Evolutionary conservation across 2,888 invertebrate species (phyloP), one percentile per base, ranked within the genome.

Genomic region (Anaspis maculata): DNA sequence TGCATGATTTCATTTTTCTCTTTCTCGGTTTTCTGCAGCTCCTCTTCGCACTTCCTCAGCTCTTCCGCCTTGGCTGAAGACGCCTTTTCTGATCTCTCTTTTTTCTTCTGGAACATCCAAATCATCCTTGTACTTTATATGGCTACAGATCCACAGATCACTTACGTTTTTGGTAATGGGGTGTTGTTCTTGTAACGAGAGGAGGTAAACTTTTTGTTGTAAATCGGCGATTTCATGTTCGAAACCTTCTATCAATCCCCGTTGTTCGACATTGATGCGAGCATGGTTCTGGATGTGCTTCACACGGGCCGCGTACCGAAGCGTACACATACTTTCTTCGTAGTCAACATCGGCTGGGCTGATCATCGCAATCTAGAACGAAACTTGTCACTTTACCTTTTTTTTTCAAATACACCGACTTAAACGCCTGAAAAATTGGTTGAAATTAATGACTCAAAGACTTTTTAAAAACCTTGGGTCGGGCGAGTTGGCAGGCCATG

Each of bases 201-300:
- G 49, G 19, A 56, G 39, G 6, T 46, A 39, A 3, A 58, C 45
- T 42, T 54, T 57, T 36, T 54, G 66, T 48, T 85, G 82, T 27
- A 98, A 72, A 33, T 88, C 86, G 47, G 91, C 90, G 47, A 99
- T 96, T 69, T 98, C 96, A 54, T 87, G 82, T 66, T 98, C 96
- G 68, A 95, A 97, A 67, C 92, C 86, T 29, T 94, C 78, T 12
- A 98, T 76, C 27, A 98, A 66, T 0, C 97, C 95, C 67, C 97
- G 96, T 24, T 96, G 94, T 64, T 97, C 97, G 60, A 94, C 95
- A 66, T 98, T 98, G 41, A 98, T 83, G 54, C 86, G 83, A 36
- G 95, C 95, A 51, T 84, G 81, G 69, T 97, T 98, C 64, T 91
- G 87, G 45, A 98, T 98, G 60, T 88, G 94, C 71, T 98, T 98